These are phyloP conservation scores for Camelus bactrianus DNA, from an alignment of 2,113 vertebrate genomes.

Conservation along the genomic window DNA sequence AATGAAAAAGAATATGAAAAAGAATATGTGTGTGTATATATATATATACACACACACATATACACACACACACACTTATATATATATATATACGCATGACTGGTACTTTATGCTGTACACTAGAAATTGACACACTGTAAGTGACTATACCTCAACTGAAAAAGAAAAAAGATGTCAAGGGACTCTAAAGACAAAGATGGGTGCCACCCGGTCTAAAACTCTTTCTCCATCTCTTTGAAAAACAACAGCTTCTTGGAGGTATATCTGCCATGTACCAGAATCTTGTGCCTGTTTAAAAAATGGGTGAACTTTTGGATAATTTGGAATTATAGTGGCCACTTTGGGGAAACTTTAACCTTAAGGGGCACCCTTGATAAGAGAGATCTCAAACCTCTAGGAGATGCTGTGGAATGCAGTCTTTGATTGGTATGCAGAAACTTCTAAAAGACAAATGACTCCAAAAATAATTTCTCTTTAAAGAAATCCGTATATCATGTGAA, in stretches of 20 bases:
- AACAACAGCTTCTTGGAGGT: background rate
- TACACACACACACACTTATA: too few relatives aligned
- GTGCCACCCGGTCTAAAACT: background rate
- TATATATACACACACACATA: too few relatives aligned
- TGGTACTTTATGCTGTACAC: too few relatives aligned
- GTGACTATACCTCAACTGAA: too few relatives aligned
- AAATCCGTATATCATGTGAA: too few relatives aligned
- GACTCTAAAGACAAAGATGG: background rate
- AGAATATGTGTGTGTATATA: too few relatives aligned
- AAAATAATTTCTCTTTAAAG: background rate
- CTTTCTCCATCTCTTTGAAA: background rate
- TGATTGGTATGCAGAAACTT: background rate
- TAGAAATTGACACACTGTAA: too few relatives aligned
- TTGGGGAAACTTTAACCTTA: background rate
- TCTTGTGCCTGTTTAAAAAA: background rate
- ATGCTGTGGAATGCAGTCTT: background rate
- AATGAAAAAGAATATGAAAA: too few relatives aligned
- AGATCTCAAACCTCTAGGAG: background rate
- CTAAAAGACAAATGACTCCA: background rate
- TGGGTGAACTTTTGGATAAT: background rate
- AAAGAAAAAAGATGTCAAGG: background rate
- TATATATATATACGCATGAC: too few relatives aligned
- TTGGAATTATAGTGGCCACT: background rate
- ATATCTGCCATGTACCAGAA: too few relatives aligned
- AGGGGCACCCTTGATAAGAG: background rate